Conservation (phyloP, 2,797 vertebrate species). For the Stomatorhinus walkeri region DNA sequence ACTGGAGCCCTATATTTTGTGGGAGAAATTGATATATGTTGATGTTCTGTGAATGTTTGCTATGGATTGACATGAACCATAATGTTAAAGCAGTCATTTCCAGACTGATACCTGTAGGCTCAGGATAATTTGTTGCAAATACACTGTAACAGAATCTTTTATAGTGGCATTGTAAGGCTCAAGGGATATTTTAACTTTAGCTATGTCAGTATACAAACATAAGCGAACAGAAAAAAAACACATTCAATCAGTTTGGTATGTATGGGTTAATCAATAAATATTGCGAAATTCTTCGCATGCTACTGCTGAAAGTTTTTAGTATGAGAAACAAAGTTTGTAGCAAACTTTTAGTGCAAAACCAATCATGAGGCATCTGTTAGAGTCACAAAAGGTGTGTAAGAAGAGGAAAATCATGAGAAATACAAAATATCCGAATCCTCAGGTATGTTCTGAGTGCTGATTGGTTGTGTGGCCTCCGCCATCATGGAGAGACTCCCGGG, state of each 20-base stretch:
- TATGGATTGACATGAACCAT: slow-evolving; percentile 21
- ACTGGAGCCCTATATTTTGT: slow-evolving; percentile 45
- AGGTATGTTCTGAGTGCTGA: slow-evolving; percentile 85
- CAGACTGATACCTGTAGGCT: background rate
- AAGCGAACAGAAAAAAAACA: background rate
- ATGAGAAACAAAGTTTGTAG: slow-evolving; percentile 31
- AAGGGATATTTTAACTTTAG: background rate
- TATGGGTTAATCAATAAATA: background rate
- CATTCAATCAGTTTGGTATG: background rate
- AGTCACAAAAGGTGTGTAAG: slow-evolving; percentile 76
- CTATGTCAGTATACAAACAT: background rate
- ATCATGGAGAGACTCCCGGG: background rate
- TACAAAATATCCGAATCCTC: slow-evolving; percentile 88
- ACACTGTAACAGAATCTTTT: background rate
- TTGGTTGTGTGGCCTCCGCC: background rate
- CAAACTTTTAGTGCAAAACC: background rate
- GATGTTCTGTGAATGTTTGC: slow-evolving; percentile 44
- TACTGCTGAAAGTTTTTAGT: background rate
- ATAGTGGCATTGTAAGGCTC: background rate
- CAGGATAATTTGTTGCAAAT: background rate
- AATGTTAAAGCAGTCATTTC: background rate
- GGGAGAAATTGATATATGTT: slow-evolving; percentile 40
- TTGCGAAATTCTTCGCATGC: background rate
- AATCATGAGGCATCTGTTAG: background rate
- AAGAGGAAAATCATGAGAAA: slow-evolving; percentile 88